Conservation (phyloP, 2,113 vertebrate species). For the Prolemur simus region DNA sequence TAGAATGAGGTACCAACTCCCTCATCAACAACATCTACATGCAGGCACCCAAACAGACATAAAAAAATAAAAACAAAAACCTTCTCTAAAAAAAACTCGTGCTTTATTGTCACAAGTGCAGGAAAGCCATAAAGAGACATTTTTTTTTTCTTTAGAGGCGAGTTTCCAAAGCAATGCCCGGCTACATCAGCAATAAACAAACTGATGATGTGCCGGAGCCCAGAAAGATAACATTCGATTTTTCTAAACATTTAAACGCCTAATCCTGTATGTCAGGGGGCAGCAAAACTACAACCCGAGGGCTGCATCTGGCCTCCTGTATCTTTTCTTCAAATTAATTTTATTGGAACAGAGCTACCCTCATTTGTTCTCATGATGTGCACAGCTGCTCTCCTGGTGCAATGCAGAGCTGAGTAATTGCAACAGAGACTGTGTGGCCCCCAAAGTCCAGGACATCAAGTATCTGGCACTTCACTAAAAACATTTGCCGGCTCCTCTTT, state of each 20-base stretch:
- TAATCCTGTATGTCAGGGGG: background rate
- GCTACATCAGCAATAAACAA: background rate
- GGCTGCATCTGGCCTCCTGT: background rate
- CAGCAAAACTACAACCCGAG: background rate
- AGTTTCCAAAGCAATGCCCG: background rate
- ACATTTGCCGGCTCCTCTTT: background rate
- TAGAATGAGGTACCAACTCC: background rate
- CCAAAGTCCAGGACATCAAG: background rate
- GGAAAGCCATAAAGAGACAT: background rate
- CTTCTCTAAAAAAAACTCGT: background rate
- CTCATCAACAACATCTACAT: background rate
- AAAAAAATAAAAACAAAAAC: background rate
- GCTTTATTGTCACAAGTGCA: background rate
- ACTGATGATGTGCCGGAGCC: background rate
- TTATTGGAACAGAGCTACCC: background rate
- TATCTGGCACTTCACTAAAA: background rate
- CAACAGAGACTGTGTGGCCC: background rate
- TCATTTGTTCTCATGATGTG: background rate
- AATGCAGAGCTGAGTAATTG: background rate
- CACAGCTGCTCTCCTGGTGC: background rate
- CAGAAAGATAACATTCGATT: background rate
- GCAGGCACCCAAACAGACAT: background rate
- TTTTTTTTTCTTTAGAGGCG: background rate
- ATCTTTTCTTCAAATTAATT: background rate
- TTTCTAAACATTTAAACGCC: background rate